phyloP scores from a whole-genome alignment of 2,797 vertebrate species.

The Loris lydekkerianus region DNA sequence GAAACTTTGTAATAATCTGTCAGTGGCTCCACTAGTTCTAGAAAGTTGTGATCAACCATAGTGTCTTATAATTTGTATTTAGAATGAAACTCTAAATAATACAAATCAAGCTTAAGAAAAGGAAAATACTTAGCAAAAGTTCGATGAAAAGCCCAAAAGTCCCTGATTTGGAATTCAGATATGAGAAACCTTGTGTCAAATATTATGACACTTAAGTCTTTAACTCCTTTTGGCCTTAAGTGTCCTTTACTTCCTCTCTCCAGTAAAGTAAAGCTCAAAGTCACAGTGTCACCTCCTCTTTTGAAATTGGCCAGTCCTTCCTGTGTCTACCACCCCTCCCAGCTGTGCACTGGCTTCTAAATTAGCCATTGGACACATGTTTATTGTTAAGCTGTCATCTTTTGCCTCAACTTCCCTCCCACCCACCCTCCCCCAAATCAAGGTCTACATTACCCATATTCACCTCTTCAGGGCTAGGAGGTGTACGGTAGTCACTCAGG shows the following conservation, averaged over 20 bases:
- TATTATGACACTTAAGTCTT: background rate
- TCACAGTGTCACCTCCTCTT: background rate
- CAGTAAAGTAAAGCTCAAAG: background rate
- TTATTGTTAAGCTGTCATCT: background rate
- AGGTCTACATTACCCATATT: background rate
- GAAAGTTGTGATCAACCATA: background rate
- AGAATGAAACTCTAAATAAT: background rate
- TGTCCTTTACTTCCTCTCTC: background rate
- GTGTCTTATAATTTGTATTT: background rate
- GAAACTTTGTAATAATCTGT: background rate
- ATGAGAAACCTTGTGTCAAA: background rate
- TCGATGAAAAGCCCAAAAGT: background rate
- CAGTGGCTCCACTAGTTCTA: background rate
- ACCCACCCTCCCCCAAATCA: no score
- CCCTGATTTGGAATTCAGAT: background rate
- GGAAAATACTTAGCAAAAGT: background rate
- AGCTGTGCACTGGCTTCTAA: background rate
- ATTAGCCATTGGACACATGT: background rate
- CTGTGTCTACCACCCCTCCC: background rate
- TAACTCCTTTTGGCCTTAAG: background rate
- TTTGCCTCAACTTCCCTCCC: background rate
- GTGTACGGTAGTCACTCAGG: background rate
- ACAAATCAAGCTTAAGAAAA: background rate
- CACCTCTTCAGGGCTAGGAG: background rate
- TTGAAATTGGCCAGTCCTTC: background rate